Percentiles rank a stretch among this genome's conserved stretches.
These are phyloP conservation scores for Oxytorus armatus DNA, from an alignment of 2,888 invertebrate genomes.

Conservation along the genomic window DNA sequence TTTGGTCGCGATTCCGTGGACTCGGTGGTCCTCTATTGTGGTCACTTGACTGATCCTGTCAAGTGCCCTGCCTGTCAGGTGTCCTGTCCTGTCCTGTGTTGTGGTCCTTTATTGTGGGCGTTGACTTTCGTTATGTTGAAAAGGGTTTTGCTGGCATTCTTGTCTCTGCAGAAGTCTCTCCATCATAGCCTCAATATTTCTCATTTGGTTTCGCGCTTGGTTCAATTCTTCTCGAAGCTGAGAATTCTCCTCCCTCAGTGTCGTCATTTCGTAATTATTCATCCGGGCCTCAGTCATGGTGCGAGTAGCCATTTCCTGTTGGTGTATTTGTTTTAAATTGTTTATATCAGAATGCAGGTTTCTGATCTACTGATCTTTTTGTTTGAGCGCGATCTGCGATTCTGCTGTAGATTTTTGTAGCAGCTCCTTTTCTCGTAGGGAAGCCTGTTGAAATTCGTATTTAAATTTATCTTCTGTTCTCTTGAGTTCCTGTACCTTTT, in stretches of 20 bases:
- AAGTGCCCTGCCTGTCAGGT: no score
- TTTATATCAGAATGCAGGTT: background rate
- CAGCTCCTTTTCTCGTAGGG: constrained; percentile 11
- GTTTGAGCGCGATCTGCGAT: constrained; percentile 6
- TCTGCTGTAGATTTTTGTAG: background rate
- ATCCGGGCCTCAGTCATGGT: constrained; percentile 4
- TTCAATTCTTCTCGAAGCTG: constrained; percentile 1
- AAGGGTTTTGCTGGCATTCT: constrained; percentile 7
- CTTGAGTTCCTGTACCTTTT: constrained; percentile 35
- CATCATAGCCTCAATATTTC: constrained; percentile 13
- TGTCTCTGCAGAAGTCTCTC: background rate
- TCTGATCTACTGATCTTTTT: constrained; percentile 34
- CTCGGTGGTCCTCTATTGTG: constrained; percentile 1
- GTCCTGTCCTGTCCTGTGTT: constrained; percentile 9
- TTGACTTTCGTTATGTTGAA: constrained; percentile 7
- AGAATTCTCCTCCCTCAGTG: constrained; percentile 8
- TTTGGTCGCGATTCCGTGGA: no score
- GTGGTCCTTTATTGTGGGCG: constrained; percentile 19
- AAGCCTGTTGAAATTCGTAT: constrained; percentile 43
- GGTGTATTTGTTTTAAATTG: constrained; percentile 20
- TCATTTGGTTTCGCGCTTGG: constrained; percentile 2
- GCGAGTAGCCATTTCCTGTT: constrained; percentile 27
- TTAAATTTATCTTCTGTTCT: constrained; percentile 35
- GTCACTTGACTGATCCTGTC: no score
- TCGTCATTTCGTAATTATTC: constrained; percentile 10